Percentiles rank a stretch among this genome's conserved stretches.
phyloP scores from a whole-genome alignment of 2,113 vertebrate species.

The Apodemus speciosus region DNA sequence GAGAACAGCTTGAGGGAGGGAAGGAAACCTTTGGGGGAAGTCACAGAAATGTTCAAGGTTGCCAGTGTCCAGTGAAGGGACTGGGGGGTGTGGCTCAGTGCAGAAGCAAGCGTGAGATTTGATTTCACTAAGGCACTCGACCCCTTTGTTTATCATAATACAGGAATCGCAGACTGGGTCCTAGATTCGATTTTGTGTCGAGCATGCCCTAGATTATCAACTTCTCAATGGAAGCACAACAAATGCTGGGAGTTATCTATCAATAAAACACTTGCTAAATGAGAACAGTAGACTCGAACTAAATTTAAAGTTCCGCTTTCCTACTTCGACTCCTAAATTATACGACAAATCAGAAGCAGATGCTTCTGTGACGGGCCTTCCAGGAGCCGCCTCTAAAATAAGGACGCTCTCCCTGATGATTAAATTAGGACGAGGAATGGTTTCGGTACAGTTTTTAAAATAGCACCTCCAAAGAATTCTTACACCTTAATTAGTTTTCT shows the following conservation, averaged over 20 bases:
- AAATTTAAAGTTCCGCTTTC: slow-evolving; percentile 56
- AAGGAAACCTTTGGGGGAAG: neutral
- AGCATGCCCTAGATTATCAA: neutral
- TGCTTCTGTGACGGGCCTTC: slow-evolving; percentile 49
- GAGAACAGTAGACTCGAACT: slow-evolving; percentile 37
- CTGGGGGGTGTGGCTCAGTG: neutral
- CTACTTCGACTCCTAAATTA: slow-evolving; percentile 56
- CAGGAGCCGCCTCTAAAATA: slow-evolving; percentile 53
- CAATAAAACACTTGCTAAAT: slow-evolving; percentile 66
- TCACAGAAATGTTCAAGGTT: neutral
- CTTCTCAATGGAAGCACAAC: slow-evolving; percentile 4
- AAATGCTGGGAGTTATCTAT: slow-evolving; percentile 56
- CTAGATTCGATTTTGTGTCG: neutral
- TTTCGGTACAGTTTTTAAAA: slow-evolving; percentile 54
- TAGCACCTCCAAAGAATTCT: slow-evolving; percentile 61
- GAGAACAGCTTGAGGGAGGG: neutral
- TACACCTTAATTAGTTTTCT: slow-evolving; percentile 63
- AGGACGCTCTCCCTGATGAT: slow-evolving; percentile 36
- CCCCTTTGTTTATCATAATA: neutral
- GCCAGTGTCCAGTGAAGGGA: neutral
- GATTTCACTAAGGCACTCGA: accelerated
- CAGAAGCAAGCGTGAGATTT: neutral
- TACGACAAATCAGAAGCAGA: slow-evolving; percentile 57
- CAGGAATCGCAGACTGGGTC: neutral
- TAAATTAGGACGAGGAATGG: slow-evolving; percentile 52